These are phyloP conservation scores for Mus musculus DNA, from an alignment of 2,113 vertebrate genomes.

Conservation along the genomic window DNA sequence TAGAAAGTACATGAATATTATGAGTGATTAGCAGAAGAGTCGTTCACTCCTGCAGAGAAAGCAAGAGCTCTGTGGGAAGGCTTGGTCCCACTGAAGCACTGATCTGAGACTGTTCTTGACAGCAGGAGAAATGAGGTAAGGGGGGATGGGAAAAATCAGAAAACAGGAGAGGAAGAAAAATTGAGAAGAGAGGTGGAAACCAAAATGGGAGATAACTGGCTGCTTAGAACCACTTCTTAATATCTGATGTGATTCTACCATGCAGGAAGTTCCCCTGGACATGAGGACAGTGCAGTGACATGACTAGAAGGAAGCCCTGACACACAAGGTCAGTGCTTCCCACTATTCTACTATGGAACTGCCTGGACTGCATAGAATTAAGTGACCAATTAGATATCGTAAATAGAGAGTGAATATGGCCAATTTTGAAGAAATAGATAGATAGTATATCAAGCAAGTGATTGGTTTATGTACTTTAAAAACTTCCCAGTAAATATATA, in stretches of 20 bases:
- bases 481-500: not conserved
- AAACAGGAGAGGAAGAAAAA: not conserved
- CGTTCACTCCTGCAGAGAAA: not conserved
- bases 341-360: not conserved
- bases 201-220: not conserved
- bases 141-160: not conserved
- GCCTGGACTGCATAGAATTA: not conserved
- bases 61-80: not conserved
- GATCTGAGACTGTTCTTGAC: not conserved
- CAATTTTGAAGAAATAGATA: not conserved
- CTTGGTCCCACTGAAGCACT: not conserved
- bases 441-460: not conserved
- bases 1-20: slow-evolving; percentile 29
- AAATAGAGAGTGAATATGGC: not conserved
- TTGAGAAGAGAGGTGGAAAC: not conserved
- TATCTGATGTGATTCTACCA: not conserved
- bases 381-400: not conserved
- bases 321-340: not conserved
- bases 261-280: not conserved
- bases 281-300: not conserved
- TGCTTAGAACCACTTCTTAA: not conserved
- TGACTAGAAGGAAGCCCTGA: not conserved
- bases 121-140: not conserved
- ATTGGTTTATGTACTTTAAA: slow-evolving; percentile 20
- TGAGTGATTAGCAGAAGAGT: not conserved